A percentile compares a stretch with the other conserved stretches of the same genome.
Evolutionary conservation across 2,113 vertebrate species (phyloP).

Genomic region (Hippocampus zosterae): DNA sequence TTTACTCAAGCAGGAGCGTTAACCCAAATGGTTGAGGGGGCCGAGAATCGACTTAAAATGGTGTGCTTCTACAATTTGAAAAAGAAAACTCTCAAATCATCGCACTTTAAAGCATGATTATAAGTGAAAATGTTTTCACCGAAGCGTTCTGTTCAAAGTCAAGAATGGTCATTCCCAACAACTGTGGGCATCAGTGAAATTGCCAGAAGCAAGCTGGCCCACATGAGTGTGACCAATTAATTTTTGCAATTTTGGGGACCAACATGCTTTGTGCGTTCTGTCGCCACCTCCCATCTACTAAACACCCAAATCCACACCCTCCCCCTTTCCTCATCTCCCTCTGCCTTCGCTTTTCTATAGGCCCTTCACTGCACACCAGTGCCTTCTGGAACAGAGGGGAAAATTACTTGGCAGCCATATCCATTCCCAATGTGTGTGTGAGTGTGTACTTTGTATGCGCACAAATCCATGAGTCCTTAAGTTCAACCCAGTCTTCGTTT

Average conservation of each 20-base stretch:
- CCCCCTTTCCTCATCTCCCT: slow-evolving; percentile 15
- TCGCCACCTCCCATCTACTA: slow-evolving; percentile 44
- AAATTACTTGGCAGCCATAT: slow-evolving; percentile 66
- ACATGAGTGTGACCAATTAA: slow-evolving; percentile 60
- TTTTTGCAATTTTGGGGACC: slow-evolving; percentile 65
- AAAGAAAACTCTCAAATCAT: slow-evolving; percentile 1
- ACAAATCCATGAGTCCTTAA: slow-evolving; percentile 22
- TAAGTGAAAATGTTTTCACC: slow-evolving; percentile 10
- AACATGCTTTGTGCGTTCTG: slow-evolving; percentile 56
- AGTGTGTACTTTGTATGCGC: slow-evolving; percentile 9
- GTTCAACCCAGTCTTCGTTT: slow-evolving; percentile 54
- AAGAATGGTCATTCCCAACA: slow-evolving; percentile 28
- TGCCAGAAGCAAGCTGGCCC: slow-evolving; percentile 44
- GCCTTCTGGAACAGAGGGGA: slow-evolving; percentile 60
- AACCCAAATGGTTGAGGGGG: background rate
- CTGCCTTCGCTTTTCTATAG: slow-evolving; percentile 49
- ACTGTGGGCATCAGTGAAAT: slow-evolving; percentile 28
- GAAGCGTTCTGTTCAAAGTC: slow-evolving; percentile 14
- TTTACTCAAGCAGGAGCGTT: background rate
- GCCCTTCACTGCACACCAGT: slow-evolving; percentile 59
- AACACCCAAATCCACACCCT: slow-evolving; percentile 4
- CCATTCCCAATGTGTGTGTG: slow-evolving; percentile 53
- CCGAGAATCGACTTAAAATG: background rate
- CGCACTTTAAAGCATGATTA: slow-evolving; percentile 1
- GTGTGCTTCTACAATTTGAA: background rate